Percentiles rank a stretch among this genome's conserved stretches.
Conservation (phyloP, 2,797 vertebrate species). For the Enteromius paludinosus region DNA sequence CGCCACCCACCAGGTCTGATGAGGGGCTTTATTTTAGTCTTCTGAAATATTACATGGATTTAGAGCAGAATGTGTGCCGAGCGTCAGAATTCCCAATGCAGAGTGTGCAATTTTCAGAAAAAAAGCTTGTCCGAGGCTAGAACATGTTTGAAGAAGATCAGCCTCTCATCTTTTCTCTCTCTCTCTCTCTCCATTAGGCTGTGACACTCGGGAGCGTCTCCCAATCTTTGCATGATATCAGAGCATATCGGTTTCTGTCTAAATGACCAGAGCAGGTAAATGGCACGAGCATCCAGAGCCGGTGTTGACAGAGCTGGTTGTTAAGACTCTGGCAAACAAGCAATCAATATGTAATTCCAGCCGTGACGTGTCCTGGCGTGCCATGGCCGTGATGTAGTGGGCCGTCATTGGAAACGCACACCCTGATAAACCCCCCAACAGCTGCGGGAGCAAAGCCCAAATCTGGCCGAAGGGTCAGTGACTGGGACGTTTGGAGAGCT, state of each 20-base stretch:
- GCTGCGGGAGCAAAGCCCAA: slow-evolving; percentile 21
- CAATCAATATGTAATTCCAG: slow-evolving; percentile 67
- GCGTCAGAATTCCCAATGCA: not conserved
- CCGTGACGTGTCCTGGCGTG: slow-evolving; percentile 55
- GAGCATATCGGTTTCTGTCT: slow-evolving; percentile 8
- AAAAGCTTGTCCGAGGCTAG: not conserved
- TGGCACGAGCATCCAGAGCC: slow-evolving; percentile 15
- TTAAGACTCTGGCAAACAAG: slow-evolving; percentile 63
- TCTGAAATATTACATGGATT: slow-evolving; percentile 29
- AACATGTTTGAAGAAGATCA: not conserved
- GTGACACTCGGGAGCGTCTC: not conserved
- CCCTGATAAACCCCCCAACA: slow-evolving; percentile 28
- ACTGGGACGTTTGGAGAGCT: slow-evolving; percentile 4
- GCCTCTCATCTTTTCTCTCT: no score
- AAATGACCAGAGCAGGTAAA: slow-evolving; percentile 56
- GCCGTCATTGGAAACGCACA: not conserved
- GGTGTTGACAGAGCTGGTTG: slow-evolving; percentile 61
- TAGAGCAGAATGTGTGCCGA: slow-evolving; percentile 20
- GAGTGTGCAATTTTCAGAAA: not conserved
- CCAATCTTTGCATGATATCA: slow-evolving; percentile 45
- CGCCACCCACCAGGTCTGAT: slow-evolving; percentile 9
- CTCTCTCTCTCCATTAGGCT: slow-evolving; percentile 6
- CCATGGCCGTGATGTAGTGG: slow-evolving; percentile 47
- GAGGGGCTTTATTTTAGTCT: slow-evolving; percentile 7
- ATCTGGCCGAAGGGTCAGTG: slow-evolving; percentile 32